phyloP scores from a whole-genome alignment of 2,888 invertebrate genomes.

The Tetrapedia diversipes region DNA sequence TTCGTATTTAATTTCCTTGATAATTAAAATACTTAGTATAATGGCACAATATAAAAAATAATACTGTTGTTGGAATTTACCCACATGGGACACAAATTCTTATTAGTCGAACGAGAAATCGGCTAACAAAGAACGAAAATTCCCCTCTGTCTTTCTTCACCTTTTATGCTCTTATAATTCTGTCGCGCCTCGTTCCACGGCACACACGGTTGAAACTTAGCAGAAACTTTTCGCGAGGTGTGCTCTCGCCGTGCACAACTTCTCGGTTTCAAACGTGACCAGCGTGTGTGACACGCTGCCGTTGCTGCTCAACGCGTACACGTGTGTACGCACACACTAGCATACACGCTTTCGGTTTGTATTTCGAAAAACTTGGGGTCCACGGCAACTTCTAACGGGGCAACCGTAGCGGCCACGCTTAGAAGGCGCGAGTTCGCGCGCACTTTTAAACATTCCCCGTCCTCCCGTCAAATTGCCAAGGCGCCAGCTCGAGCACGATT shows the following conservation, averaged over 20 bases:
- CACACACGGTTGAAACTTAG: slow-evolving; percentile 12
- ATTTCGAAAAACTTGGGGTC: slow-evolving; percentile 45
- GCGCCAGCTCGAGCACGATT: background rate
- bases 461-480: slow-evolving; percentile 7
- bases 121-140: too few species aligned
- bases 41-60: too few species aligned
- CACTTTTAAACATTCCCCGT: slow-evolving; percentile 27
- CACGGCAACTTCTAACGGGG: slow-evolving; percentile 41
- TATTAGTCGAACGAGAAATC: too few species aligned
- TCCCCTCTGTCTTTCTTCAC: background rate
- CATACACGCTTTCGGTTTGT: slow-evolving; percentile 28
- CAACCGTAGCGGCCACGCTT: slow-evolving; percentile 32
- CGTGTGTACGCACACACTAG: background rate
- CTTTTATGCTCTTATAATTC: slow-evolving; percentile 10
- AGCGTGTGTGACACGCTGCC: slow-evolving; percentile 41
- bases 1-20: too few species aligned
- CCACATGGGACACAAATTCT: too few species aligned
- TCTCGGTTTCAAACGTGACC: slow-evolving; percentile 55
- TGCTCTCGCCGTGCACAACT: slow-evolving; percentile 31
- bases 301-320: slow-evolving; percentile 22
- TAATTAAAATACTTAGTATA: too few species aligned
- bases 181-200: background rate
- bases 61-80: too few species aligned
- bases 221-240: slow-evolving; percentile 11
- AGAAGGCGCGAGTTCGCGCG: background rate